Base-by-base conservation (phyloP, 2,113 vertebrate genomes). In the Strigops habroptila region DNA sequence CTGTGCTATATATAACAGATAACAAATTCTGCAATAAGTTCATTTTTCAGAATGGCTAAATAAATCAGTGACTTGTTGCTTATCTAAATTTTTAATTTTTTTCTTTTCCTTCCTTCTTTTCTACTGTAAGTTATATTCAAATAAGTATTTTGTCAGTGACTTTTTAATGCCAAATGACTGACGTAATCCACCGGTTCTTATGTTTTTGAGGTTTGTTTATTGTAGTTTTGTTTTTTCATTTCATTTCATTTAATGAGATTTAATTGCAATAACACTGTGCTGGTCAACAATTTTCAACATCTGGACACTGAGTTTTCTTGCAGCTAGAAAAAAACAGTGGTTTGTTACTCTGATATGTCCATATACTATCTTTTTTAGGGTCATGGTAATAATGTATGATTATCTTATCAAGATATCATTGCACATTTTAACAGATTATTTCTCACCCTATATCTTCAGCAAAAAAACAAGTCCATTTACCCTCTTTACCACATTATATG, bases 161-260 rank as follows among this genome's bases (percentile, higher is more conserved):
- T 30, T 82, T 69, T 82, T 44, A 62, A 44, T 44, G 23, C 5
- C 12, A 65, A 71, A 39, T 27, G 33, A 30, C 28, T 71, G 18
- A 87, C 64, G 49, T 60, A 73, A 64, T 44, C 18, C 5, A 35
- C 8, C 4, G 18, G 3, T 39, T 7, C 4, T 78, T 43, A 33
- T 27, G 14, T 2, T 68, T 81, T 31, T 39, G 8, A 69, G 10
- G 14, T 44, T 39, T 31, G 3, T 28, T 59, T 48, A 3, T 22
- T 81, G 4, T 3, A 2, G 1, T 3, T 53, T 25, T 15, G 7
- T 57, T 53, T n/a, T 18, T 15, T 0, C 5, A 55, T 60, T 55
- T 17, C 43, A 55, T 81, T 63, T 2, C 3, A 3, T 80, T 71
- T 65, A 71, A 67, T 60, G 25, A 48, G 1, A 71, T 67, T 76